Base-by-base conservation (phyloP, 2,113 vertebrate genomes). In the Neolamprologus ventralis region DNA sequence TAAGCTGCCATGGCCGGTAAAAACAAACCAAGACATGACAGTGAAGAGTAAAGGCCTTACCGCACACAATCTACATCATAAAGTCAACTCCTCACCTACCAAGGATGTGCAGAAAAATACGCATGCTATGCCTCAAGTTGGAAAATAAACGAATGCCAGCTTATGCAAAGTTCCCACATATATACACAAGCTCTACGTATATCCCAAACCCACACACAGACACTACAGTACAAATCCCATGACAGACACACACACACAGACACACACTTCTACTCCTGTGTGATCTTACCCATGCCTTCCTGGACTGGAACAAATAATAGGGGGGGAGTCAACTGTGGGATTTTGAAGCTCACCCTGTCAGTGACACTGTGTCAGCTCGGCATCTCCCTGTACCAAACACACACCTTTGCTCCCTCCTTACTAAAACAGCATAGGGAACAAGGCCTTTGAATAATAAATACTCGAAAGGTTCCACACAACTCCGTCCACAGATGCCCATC, bases 381-480 rank as follows among this genome's bases (percentile, higher is more conserved):
- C 94, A 94, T 95, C 93, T 94, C 90, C 92, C 90, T 89, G 89
- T 83, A 93, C 92, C 94, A 95, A 95, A 95, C 96, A 94, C 92
- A 93, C 92, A 96, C 95, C 95, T 95, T 94, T 95, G 90, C 95
- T 86, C 87, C 91, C 91, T 91, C 86, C 90, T 85, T 80, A 82
- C 88, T 94, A 92, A 95, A 95, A 96, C 94, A 95, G 95, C 94
- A 96, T 94, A 94, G 86, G 92, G 93, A 96, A 96, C 95, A 96
- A 95, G 95, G 91, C 91, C 96, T 96, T 97, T 97, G 95, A 97
- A 97, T 96, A 97, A 97, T 96, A 97, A 97, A 97, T 97, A 96
- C 94, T 94, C 94, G 91, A 94, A 94, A 94, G 94, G 95, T 95
- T 88, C 91, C 92, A 93, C 94, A 95, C 94, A 95, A 93, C 94